These are phyloP conservation scores for Idaea straminata DNA, from an alignment of 2,888 invertebrate species.

Conservation along the genomic window DNA sequence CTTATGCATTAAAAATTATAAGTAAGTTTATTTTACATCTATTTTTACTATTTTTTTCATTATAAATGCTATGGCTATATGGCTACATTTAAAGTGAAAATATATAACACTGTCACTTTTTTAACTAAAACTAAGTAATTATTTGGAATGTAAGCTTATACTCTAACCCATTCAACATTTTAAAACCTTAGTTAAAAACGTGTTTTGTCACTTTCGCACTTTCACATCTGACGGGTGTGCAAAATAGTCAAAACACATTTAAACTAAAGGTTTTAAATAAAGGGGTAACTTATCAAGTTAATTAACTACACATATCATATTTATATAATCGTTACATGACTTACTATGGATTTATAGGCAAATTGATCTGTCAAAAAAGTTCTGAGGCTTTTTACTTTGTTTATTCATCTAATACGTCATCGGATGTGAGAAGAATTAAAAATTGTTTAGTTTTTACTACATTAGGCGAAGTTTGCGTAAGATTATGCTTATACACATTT, in stretches of 20 bases:
- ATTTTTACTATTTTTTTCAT: background rate
- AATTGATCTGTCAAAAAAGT: background rate
- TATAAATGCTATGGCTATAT: background rate
- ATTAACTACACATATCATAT: background rate
- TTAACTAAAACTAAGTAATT: conserved; percentile 1
- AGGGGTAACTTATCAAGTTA: background rate
- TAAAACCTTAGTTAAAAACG: too few relatives aligned
- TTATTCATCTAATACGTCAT: too few relatives aligned
- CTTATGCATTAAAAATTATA: background rate
- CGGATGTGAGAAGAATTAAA: too few relatives aligned
- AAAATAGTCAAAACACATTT: too few relatives aligned
- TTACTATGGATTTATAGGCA: background rate
- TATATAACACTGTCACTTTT: background rate
- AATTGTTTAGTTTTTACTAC: too few relatives aligned
- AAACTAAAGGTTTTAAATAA: too few relatives aligned
- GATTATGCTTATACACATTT: too few relatives aligned
- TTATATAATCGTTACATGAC: background rate
- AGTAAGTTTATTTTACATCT: background rate
- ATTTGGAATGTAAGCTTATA: conserved; percentile 18
- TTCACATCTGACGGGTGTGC: too few relatives aligned
- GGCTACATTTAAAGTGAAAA: background rate
- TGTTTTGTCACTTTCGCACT: too few relatives aligned
- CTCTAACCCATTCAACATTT: background rate
- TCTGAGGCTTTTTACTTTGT: too few relatives aligned
- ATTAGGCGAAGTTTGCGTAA: too few relatives aligned